Evolutionary conservation across 1,140 invertebrate species (phyloP).

Genomic region (Xylocopa sonorina): DNA sequence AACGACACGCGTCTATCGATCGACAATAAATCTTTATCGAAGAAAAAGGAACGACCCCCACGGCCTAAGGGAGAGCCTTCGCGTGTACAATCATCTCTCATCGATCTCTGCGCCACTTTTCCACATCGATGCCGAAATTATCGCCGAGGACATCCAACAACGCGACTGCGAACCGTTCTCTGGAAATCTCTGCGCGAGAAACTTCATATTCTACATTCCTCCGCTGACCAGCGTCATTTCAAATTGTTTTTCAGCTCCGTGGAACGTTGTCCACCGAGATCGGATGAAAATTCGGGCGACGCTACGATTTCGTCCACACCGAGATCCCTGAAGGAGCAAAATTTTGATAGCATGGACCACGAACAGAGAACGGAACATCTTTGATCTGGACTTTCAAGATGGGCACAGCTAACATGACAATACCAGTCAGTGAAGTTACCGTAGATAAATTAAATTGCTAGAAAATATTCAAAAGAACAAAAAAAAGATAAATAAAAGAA

Average conservation of each 20-base stretch:
- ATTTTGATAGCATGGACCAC: conserved; percentile 15
- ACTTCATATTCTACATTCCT: neutral
- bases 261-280: too few species aligned
- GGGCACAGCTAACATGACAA: conserved; percentile 50
- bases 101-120: neutral
- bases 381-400: conserved; percentile 45
- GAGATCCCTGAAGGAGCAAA: neutral
- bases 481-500: neutral
- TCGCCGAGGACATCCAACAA: neutral
- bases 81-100: neutral
- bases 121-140: neutral
- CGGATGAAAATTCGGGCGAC: too few species aligned
- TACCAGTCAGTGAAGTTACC: conserved; percentile 29
- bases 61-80: conserved; percentile 1
- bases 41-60: neutral
- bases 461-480: conserved; percentile 12
- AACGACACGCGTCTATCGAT: conserved; percentile 1
- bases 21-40: conserved; percentile 5
- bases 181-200: conserved; percentile 11
- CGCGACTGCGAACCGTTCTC: neutral
- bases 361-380: neutral
- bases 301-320: neutral
- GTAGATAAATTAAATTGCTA: conserved; percentile 42
- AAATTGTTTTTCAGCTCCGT: neutral
- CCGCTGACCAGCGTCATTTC: neutral